Evolutionary conservation across 2,888 invertebrate genomes (phyloP), one percentile per base, ranked within the genome.

Genomic region (Brachyptera putata): DNA sequence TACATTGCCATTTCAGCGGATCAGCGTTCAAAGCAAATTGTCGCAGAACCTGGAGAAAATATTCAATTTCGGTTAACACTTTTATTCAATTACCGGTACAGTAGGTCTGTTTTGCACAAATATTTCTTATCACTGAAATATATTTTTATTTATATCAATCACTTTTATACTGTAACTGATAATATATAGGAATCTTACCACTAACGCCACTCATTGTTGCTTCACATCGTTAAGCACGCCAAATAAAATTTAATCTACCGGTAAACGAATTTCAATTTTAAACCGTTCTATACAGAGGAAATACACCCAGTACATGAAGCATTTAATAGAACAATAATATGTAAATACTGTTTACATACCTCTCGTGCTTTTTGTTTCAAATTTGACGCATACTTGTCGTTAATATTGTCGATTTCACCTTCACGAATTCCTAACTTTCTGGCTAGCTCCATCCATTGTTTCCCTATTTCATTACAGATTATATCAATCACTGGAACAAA

Each of bases 361-460:
- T 61, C 61, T 24, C 48, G 26, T 1, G 57, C 22, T 37, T 34
- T 34, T 25, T 68, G 65, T 11, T 64, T 43, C 14, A 69, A 65
- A 22, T 61, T 61, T 14, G 62, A 60, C 1, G 46, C 50, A 37
- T 68, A 56, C 24, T 48, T 62, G 3, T 46, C 43, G 61, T 68
- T 68, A 2, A 74, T 61, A 14, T 68, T 61, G 57, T 74, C 73
- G 13, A 75, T 71, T 37, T 65, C 26, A 1, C 69, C 68, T 67
- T 74, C 73, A 7, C 61, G 62, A 1, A 74, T 57, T 0, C 58
- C 36, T 24, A 75, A 57, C 9, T 62, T 64, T 36, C 73, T 65
- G 1, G 72, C 73, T 36, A 75, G 66, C 14, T 71, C 70, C 30
- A 66, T 68, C 73, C 74, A 74, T 39, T 69, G 70, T 3, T 59